Evolutionary conservation across 2,797 vertebrate genomes (phyloP), one percentile per base, ranked within the genome.

Genomic region (Menidia menidia): DNA sequence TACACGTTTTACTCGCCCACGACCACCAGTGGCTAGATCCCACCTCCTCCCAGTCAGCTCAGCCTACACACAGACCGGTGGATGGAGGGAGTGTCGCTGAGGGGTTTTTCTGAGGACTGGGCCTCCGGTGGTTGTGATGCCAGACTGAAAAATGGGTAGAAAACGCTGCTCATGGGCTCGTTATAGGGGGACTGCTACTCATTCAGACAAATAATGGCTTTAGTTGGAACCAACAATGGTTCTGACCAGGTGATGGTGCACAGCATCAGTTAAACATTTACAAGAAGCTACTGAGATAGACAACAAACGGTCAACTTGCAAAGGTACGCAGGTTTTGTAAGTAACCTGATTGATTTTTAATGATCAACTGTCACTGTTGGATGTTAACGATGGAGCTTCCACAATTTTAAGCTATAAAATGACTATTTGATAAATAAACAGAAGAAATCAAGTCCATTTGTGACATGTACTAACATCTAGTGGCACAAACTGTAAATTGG

Each of bases 1-100:
- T 83, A 73, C 60, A 62, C 69, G 62, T 47, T 58, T 43, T 8
- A 18, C 45, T 84, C 82, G 82, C 76, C 64, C 88, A 74, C 68
- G 60, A 84, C 80, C 76, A 80, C 60, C 63, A 80, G 81, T 15
- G 65, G 78, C 43, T 42, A 62, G 76, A 54, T 80, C 88, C 87
- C 90, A 70, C 92, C 90, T 88, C 76, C 88, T 81, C 55, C 64
- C 73, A 51, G 77, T 75, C 48, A 56, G 72, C 70, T 67, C 66
- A 52, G 81, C 64, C 14, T 6, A 52, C 55, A 52, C 55, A 80
- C 51, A 73, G 80, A 71, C 78, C 54, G 75, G 64, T 12, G 73
- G 45, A 69, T 12, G 73, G 45, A 69, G 55, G 41, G 35, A 25
- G 43, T 13, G 54, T 47, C 33, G 55, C 71, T 44, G 69, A 11